Evolutionary conservation across 1,140 invertebrate species (phyloP).

Genomic region (Pinna nobilis): DNA sequence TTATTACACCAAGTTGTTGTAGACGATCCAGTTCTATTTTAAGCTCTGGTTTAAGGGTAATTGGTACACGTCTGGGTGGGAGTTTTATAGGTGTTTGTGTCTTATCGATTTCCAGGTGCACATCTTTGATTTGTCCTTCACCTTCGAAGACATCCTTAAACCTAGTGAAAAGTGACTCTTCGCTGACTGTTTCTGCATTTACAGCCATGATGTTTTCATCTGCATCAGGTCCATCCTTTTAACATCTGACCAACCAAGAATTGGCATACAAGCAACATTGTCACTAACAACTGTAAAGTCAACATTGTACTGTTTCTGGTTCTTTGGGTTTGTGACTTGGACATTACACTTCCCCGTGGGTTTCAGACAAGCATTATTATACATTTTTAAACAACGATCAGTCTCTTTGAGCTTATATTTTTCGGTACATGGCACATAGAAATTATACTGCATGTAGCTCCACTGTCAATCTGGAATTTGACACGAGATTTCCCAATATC

Average conservation of each 20-base stretch:
- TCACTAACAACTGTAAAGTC: constrained; percentile 17
- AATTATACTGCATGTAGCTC: not conserved
- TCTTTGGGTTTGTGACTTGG: constrained; percentile 6
- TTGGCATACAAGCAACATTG: not conserved
- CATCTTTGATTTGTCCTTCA: constrained; percentile 4
- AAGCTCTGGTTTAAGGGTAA: constrained; percentile 11
- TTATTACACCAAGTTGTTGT: constrained; percentile 10
- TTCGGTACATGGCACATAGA: not conserved
- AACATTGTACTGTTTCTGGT: not conserved
- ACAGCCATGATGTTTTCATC: constrained; percentile 1
- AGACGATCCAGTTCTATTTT: constrained; percentile 17
- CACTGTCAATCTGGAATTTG: not conserved
- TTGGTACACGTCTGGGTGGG: constrained; percentile 8
- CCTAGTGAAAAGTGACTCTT: not conserved
- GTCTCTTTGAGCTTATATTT: not conserved
- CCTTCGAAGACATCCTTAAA: constrained; percentile 25
- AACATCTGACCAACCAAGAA: not conserved
- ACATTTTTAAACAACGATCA: not conserved
- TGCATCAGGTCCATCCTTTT: constrained; percentile 9
- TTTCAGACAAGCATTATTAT: not conserved
- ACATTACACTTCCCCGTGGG: not conserved
- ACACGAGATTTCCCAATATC: not conserved
- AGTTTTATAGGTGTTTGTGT: constrained; percentile 7
- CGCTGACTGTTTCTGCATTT: not conserved
- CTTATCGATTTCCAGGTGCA: constrained; percentile 17